Base-by-base conservation (phyloP, 2,797 vertebrate species). In the Ispidina picta region DNA sequence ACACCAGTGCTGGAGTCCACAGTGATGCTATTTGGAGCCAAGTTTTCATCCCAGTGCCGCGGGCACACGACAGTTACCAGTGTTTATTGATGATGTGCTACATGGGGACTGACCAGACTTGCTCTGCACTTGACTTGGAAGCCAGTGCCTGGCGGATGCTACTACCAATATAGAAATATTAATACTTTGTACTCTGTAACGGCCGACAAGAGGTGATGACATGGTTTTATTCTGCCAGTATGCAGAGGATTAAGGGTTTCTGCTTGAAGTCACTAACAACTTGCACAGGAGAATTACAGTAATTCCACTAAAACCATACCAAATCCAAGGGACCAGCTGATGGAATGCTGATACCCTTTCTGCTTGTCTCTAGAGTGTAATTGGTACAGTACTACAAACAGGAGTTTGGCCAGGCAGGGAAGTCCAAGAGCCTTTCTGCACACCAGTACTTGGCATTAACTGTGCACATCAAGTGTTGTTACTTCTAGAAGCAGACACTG, bases 171-270 rank as follows among this genome's bases (percentile, higher is more conserved):
- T 18, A 52, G 4, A 93, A 55, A 83, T 33, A 91, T 20, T 35
- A 89, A 85, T 64, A 69, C 62, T 83, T 65, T 28, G 55, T 71
- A 51, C 44, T 59, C 26, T 92, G 63, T 51, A 87, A 51, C 2
- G 0, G 60, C 60, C 76, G 78, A 77, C 81, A 89, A 89, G 35
- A 96, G 54, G 44, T 62, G 78, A 88, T 76, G 92, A 83, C 92
- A 80, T 37, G 74, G 79, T 72, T 95, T 95, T 90, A 92, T 91
- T 94, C 86, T 90, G 76, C 41, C 59, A 94, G 86, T 89, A 94
- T 88, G 89, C 87, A 86, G 54, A 91, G 77, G 74, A 96, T 95
- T 89, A 96, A 92, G 43, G 51, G 29, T 39, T 95, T 96, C 89
- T 88, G 74, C 87, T 59, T 44, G 63, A 86, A 94, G 55, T 41